phyloP scores from a whole-genome alignment of 2,113 vertebrate genomes.

The Macheiramphus alcinus region DNA sequence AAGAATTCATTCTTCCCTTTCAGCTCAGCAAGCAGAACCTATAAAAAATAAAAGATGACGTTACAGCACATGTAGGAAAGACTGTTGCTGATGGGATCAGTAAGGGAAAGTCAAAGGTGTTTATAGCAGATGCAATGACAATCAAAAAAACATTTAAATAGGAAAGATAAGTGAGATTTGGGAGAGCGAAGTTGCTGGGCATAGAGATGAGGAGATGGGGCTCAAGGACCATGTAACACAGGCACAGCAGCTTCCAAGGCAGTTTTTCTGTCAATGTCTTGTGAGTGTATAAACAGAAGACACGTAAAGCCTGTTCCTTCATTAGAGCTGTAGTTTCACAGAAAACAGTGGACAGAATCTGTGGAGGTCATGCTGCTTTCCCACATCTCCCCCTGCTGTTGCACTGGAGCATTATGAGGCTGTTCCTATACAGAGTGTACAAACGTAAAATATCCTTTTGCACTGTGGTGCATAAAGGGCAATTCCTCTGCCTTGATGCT shows the following conservation, averaged over 20 bases:
- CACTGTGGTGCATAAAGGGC: not conserved
- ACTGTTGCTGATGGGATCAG: not conserved
- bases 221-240: not conserved
- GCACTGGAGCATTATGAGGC: not conserved
- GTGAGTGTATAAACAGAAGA: not conserved
- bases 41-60: not conserved
- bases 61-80: not conserved
- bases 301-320: not conserved
- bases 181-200: not conserved
- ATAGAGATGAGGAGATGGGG: not conserved
- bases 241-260: not conserved
- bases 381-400: not conserved
- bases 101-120: not conserved
- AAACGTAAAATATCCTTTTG: not conserved
- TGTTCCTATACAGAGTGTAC: not conserved
- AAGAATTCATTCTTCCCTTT: slow-evolving; percentile 90
- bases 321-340: not conserved
- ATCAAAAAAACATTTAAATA: not conserved
- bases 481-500: not conserved
- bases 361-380: not conserved
- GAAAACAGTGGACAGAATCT: not conserved
- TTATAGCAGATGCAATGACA: not conserved
- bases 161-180: not conserved
- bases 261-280: not conserved
- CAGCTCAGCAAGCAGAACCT: slow-evolving; percentile 95